phyloP scores from a whole-genome alignment of 2,113 vertebrate species.

The Ranitomeya imitator region DNA sequence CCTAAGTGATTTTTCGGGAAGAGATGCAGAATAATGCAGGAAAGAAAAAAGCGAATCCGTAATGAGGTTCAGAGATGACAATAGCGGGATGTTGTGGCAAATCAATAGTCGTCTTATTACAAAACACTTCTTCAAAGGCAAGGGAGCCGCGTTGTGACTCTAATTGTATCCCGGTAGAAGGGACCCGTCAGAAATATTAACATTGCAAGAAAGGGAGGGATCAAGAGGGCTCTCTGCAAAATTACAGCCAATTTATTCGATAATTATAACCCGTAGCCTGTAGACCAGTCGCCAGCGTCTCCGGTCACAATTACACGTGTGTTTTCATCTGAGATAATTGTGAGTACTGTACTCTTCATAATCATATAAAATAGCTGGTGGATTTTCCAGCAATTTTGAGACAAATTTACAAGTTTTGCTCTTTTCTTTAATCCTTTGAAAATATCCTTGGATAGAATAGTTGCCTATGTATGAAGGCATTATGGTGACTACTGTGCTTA shows the following conservation, averaged over 20 bases:
- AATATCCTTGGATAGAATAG: neutral
- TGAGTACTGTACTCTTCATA: neutral
- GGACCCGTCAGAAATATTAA: conserved; percentile 31
- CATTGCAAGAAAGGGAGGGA: neutral
- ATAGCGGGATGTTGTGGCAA: conserved; percentile 20
- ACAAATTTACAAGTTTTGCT: neutral
- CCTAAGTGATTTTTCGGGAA: neutral
- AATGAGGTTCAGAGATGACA: conserved; percentile 26
- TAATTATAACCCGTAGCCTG: conserved; percentile 19
- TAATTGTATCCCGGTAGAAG: neutral
- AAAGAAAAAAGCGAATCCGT: conserved; percentile 1
- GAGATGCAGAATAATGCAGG: neutral
- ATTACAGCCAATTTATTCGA: conserved; percentile 40
- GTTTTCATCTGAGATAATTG: conserved; percentile 25
- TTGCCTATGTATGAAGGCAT: neutral
- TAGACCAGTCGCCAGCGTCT: neutral
- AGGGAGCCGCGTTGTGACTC: neutral
- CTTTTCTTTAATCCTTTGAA: neutral
- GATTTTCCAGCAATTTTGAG: neutral
- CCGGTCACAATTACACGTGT: conserved; percentile 14
- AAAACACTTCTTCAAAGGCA: conserved; percentile 19
- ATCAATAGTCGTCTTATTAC: conserved; percentile 27
- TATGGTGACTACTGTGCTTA: neutral
- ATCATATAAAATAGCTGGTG: conserved; percentile 1
- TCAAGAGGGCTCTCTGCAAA: neutral